phyloP scores from a whole-genome alignment of 2,797 vertebrate genomes.

The Mus minutoides region DNA sequence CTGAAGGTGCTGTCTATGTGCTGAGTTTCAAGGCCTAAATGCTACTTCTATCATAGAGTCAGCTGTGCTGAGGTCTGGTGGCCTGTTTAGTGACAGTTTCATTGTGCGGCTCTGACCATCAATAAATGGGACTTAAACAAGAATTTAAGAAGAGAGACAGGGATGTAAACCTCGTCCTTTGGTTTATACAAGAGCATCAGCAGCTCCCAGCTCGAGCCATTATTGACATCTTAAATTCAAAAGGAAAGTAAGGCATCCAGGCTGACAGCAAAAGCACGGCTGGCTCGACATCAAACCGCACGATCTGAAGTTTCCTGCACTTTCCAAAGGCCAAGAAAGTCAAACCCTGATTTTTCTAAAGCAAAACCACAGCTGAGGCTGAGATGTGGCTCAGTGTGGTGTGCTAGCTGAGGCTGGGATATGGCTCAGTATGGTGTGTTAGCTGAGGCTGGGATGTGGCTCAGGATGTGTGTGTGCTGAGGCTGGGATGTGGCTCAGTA shows the following conservation, averaged over 20 bases:
- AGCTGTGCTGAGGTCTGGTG: background rate
- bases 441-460: background rate
- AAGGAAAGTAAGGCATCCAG: conserved; percentile 47
- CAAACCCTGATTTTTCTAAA: conserved; percentile 8
- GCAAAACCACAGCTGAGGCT: background rate
- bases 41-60: background rate
- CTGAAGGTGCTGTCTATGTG: background rate
- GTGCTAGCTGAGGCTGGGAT: background rate
- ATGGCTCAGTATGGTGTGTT: background rate
- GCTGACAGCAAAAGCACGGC: conserved; percentile 37
- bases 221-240: conserved; percentile 2
- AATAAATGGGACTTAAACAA: conserved; percentile 46
- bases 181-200: conserved; percentile 19
- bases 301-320: background rate
- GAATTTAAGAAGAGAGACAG: conserved; percentile 32
- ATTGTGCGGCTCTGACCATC: background rate
- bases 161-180: background rate
- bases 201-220: background rate
- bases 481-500: background rate
- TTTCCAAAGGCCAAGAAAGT: conserved; percentile 45
- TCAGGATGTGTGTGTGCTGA: background rate
- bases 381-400: background rate
- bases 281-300: conserved; percentile 43
- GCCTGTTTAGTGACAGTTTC: background rate
- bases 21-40: background rate